Percentiles rank a stretch among this genome's conserved stretches.
Conservation (phyloP, 2,888 invertebrate genomes). For the Dichetophora obliterata region DNA sequence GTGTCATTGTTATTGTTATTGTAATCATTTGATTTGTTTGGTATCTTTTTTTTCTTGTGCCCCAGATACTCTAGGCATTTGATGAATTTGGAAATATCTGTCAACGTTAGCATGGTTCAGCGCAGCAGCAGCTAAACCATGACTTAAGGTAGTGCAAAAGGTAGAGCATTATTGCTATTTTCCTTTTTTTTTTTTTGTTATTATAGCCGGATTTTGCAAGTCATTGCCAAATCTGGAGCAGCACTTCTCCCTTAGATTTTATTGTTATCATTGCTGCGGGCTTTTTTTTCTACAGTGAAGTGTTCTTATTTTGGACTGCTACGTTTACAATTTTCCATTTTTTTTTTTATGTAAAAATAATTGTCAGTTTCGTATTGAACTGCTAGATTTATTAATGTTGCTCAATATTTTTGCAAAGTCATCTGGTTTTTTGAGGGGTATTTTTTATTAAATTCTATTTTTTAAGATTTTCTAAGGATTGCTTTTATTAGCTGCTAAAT, state of each 20-base stretch:
- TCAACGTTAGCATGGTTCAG: constrained; percentile 8
- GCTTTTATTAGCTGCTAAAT: no score
- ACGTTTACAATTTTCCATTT: not conserved
- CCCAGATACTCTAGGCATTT: constrained; percentile 27
- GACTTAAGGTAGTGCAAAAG: not conserved
- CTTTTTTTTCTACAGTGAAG: not conserved
- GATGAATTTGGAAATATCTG: constrained; percentile 17
- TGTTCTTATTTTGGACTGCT: not conserved
- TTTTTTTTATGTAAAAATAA: not conserved
- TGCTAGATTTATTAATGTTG: constrained; percentile 2
- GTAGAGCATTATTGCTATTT: no score
- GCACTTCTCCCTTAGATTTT: not conserved
- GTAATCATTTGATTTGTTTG: not conserved
- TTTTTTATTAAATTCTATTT: no score
- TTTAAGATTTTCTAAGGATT: no score
- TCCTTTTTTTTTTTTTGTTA: not conserved
- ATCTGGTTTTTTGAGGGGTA: not conserved
- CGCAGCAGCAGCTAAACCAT: not conserved
- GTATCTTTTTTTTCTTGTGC: not conserved
- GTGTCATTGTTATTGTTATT: not conserved
- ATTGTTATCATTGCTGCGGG: not conserved
- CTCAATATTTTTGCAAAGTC: constrained; percentile 3
- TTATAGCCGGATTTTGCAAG: not conserved
- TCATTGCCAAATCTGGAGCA: constrained; percentile 20
- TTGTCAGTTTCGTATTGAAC: not conserved